Evolutionary conservation across 2,113 vertebrate species (phyloP).

Genomic region (Tyto alba): DNA sequence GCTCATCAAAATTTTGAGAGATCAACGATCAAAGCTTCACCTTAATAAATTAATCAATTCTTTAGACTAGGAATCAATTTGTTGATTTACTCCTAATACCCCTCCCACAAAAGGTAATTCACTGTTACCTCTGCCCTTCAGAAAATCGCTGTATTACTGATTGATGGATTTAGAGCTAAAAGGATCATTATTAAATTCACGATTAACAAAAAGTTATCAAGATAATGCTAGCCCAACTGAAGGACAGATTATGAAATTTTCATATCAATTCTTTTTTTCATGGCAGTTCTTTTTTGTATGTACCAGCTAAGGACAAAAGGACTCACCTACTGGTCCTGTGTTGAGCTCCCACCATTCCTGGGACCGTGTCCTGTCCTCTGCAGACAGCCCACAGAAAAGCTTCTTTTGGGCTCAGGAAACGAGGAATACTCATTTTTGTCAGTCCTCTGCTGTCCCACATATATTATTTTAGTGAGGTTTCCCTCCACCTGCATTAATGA

Average conservation of each 20-base stretch:
- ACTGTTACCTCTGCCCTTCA: not conserved
- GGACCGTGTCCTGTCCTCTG: not conserved
- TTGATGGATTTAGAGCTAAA: not conserved
- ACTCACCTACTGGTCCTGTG: not conserved
- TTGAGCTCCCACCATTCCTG: not conserved
- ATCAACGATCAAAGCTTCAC: not conserved
- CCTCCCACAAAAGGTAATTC: not conserved
- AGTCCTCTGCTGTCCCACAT: not conserved
- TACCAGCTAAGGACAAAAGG: not conserved
- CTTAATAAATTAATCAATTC: not conserved
- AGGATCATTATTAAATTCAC: not conserved
- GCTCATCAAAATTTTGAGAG: not conserved
- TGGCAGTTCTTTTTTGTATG: not conserved
- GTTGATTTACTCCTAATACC: not conserved
- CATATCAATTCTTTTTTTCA: fast-evolving
- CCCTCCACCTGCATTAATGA: not conserved
- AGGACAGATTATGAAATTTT: not conserved
- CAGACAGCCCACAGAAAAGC: not conserved
- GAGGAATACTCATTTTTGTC: not conserved
- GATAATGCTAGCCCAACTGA: not conserved
- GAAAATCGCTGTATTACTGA: not conserved
- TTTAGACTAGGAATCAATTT: not conserved
- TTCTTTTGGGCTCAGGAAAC: not conserved
- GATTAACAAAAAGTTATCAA: not conserved
- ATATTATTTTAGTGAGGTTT: not conserved